Percentiles rank a stretch among this genome's conserved stretches.
phyloP scores from a whole-genome alignment of 2,797 vertebrate genomes.

The Silurus aristotelis region DNA sequence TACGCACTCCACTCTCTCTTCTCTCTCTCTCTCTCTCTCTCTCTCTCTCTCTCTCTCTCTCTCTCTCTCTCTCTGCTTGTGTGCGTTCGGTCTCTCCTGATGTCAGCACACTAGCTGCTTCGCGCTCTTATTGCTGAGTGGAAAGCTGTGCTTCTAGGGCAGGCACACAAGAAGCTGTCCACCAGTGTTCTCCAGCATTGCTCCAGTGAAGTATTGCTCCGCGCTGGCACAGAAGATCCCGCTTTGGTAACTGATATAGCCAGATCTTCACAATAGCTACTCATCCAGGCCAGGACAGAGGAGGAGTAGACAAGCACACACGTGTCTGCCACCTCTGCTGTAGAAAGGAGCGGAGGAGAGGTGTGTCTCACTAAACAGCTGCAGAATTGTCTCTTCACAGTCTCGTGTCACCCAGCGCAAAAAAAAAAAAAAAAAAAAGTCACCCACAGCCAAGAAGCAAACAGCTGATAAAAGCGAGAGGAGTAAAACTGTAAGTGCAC shows the following conservation, averaged over 20 bases:
- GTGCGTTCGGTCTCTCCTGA: conserved; percentile 35
- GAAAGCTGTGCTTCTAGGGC: conserved; percentile 52
- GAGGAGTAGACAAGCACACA: conserved; percentile 39
- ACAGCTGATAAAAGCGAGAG: conserved; percentile 21
- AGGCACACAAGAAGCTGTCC: conserved; percentile 55
- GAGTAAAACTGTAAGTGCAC: conserved; percentile 43
- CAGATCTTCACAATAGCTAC: conserved; percentile 56
- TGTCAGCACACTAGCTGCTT: conserved; percentile 43
- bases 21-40: conserved; percentile 41
- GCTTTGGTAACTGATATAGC: conserved; percentile 48
- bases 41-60: conserved; percentile 42
- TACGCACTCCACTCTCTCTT: conserved; percentile 36
- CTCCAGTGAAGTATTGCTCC: conserved; percentile 53
- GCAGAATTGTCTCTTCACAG: conserved; percentile 36
- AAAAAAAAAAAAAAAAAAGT: conserved; percentile 38
- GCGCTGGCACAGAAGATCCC: conserved; percentile 48
- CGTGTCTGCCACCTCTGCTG: conserved; percentile 50
- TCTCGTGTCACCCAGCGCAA: conserved; percentile 16
- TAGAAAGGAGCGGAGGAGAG: conserved; percentile 35
- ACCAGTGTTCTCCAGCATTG: conserved; percentile 59
- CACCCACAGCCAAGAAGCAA: conserved; percentile 36
- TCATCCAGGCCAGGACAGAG: conserved; percentile 51
- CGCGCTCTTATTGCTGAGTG: conserved; percentile 58
- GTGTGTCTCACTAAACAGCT: conserved; percentile 46
- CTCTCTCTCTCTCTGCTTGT: conserved; percentile 44